Percentiles rank a stretch among this genome's conserved stretches.
These are phyloP conservation scores for Martes martes DNA, from an alignment of 2,113 vertebrate species.

Conservation along the genomic window DNA sequence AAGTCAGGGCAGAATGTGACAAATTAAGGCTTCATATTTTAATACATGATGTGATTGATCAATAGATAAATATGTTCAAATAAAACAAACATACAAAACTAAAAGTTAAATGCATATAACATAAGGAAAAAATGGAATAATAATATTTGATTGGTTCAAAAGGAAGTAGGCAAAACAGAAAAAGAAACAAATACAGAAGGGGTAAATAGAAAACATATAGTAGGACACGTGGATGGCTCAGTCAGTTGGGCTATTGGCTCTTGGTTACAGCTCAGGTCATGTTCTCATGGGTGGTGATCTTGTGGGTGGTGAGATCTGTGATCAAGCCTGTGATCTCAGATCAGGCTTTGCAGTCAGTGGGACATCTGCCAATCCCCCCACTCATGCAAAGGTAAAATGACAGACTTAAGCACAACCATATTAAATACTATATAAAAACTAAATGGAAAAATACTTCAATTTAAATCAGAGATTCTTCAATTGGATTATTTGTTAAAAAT, in stretches of 20 bases:
- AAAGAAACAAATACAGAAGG: neutral
- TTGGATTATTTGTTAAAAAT: neutral
- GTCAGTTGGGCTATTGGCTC: neutral
- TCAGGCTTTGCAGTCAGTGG: neutral
- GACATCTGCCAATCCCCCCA: neutral
- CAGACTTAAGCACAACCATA: neutral
- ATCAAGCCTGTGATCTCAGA: neutral
- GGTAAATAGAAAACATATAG: neutral
- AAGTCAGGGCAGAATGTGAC: neutral
- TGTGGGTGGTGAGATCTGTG: neutral
- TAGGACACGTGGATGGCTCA: neutral
- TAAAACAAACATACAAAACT: neutral
- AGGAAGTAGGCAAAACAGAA: neutral
- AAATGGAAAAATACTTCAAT: neutral
- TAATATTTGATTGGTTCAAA: neutral
- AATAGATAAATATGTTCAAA: neutral
- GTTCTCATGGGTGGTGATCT: neutral
- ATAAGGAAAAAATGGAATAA: neutral
- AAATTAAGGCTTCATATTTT: neutral
- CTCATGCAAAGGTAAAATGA: neutral
- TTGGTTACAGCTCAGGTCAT: neutral
- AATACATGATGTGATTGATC: neutral
- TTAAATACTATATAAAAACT: neutral
- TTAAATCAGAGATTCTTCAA: neutral
- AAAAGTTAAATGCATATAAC: neutral